phyloP scores from a whole-genome alignment of 2,888 invertebrate genomes.

The Xestia ashworthii region DNA sequence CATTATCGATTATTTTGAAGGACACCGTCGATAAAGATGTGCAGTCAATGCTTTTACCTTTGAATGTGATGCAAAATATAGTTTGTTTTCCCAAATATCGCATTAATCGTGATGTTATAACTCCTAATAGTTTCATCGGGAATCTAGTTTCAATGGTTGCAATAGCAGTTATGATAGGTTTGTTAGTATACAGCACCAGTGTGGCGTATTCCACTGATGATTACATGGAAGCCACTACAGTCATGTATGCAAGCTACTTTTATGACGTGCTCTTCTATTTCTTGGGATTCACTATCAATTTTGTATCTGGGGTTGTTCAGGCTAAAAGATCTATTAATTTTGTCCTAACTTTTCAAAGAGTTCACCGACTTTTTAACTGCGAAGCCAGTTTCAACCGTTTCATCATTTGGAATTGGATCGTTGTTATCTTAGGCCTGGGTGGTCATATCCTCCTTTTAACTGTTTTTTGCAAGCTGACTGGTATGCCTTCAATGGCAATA shows the following conservation, averaged over 20 bases:
- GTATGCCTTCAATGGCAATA: neutral
- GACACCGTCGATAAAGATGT: constrained; percentile 14
- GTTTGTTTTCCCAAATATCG: constrained; percentile 14
- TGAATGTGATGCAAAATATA: constrained; percentile 16
- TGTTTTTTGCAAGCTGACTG: neutral
- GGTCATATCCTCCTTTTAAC: neutral
- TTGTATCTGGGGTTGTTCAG: neutral
- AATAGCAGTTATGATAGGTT: neutral
- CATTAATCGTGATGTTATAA: neutral
- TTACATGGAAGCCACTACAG: accelerated
- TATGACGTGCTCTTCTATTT: neutral
- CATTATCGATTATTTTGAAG: neutral
- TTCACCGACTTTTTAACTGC: constrained; percentile 23
- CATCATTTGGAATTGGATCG: constrained; percentile 25
- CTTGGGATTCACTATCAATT: constrained; percentile 3
- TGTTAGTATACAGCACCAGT: neutral
- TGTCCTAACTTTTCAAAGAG: constrained; percentile 18
- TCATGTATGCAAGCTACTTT: neutral
- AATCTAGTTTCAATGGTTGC: neutral
- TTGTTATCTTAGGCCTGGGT: neutral
- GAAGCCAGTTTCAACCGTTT: neutral
- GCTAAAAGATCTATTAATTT: neutral
- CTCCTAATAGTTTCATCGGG: neutral
- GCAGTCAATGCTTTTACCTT: constrained; percentile 16
- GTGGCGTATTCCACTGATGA: neutral